Evolutionary conservation across 1,140 invertebrate species (phyloP), one percentile per base, ranked within the genome.

Genomic region (Lordiphosa clarofinis): DNA sequence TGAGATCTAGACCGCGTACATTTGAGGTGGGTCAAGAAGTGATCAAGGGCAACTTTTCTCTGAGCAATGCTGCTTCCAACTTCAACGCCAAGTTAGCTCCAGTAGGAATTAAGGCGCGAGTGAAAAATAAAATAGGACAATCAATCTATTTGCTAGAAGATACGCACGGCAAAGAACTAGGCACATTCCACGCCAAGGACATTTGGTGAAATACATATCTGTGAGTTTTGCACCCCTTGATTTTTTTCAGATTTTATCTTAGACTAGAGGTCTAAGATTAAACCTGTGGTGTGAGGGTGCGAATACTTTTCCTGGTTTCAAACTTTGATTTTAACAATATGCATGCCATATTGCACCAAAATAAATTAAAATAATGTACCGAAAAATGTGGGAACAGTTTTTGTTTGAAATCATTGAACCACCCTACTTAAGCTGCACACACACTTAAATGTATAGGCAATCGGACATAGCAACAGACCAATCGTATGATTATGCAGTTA

Each of bases 71-170:
- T 1, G 28, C 28, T 6, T 9, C 3, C 5, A 33, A 54, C n/a
- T 43, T 55, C 10, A 55, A 55, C 35, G 38, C 52, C 3, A 55
- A 44, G 33, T 36, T 55, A 35, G 39, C 52, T 8, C 28, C 28
- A 31, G 28, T 31, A 8, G 28, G 28, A 31, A 8, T 10, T 10
- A 33, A 42, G 13, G 39, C 24, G 7, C 21, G 50, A 0, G 9
- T 42, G 9, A 53, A 42, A 7, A 9, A 37, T 33, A 55, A 44
- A 5, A 1, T 31, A 31, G 28, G 28, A 1, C 28, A 31, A 31
- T 31, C 28, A 31, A 31, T 31, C 8, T 31, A 31, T 8, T 31
- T 31, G 7, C 5, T 31, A 2, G 28, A 31, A 31, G 28, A 31
- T 31, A 7, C 8, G 28, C 28, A 31, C 2, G 28, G 28, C 28